A percentile compares a stretch with the other conserved stretches of the same genome.
These are phyloP conservation scores for Lomographa bimaculata DNA, from an alignment of 2,888 invertebrate genomes.

Conservation along the genomic window DNA sequence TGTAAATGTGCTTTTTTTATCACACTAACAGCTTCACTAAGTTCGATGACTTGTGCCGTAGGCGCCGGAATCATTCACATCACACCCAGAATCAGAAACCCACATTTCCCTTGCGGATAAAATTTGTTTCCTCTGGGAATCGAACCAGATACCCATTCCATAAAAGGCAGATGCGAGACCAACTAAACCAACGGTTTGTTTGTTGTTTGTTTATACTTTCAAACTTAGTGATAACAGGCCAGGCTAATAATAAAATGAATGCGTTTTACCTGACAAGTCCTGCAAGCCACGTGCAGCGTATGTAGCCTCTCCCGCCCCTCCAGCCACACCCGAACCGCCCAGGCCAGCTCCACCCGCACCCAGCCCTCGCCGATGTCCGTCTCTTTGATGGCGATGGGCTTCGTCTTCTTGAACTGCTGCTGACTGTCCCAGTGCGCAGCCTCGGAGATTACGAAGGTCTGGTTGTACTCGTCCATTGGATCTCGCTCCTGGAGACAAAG, in stretches of 20 bases:
- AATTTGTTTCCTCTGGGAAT: no score
- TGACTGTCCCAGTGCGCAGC: slow-evolving; percentile 89
- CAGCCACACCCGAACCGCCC: slow-evolving; percentile 90
- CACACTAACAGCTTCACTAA: no score
- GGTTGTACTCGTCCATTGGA: slow-evolving; percentile 86
- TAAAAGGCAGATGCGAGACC: no score
- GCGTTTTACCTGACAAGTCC: slow-evolving; percentile 85
- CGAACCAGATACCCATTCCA: no score
- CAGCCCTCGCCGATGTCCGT: slow-evolving; percentile 91
- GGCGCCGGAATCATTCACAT: no score
- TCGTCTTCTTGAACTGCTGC: slow-evolving; percentile 89
- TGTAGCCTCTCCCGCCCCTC: slow-evolving; percentile 87
- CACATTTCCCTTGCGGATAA: no score
- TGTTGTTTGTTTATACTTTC: no score
- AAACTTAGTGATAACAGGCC: no score
- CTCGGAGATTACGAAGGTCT: slow-evolving; percentile 91
- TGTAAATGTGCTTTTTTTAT: no score
- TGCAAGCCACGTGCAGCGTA: slow-evolving; percentile 90
- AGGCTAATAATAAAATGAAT: background rate
- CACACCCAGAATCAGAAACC: no score
- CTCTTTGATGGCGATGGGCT: slow-evolving; percentile 90
- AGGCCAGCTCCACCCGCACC: slow-evolving; percentile 91
- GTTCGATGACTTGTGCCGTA: no score
- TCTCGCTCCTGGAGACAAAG: slow-evolving; percentile 83
- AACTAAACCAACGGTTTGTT: no score